Conservation (phyloP, 2,797 vertebrate genomes). For the Florisuga fusca region DNA sequence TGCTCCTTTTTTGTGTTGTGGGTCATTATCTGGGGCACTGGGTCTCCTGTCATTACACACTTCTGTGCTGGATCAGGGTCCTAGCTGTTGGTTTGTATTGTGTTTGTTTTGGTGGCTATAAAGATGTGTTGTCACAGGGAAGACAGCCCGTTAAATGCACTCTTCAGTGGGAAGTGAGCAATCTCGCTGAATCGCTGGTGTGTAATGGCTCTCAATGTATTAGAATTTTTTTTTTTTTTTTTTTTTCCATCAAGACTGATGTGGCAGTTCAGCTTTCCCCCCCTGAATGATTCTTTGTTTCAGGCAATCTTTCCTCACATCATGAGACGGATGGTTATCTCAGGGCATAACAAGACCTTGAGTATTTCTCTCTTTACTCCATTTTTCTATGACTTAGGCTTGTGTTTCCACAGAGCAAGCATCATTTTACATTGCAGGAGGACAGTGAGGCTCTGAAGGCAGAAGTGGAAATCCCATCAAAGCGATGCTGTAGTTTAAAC, state of each 20-base stretch:
- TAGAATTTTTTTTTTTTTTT: slow-evolving; percentile 54
- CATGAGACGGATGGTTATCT: slow-evolving; percentile 61
- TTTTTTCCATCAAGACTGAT: slow-evolving; percentile 39
- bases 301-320: slow-evolving; percentile 31
- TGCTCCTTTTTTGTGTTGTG: not conserved
- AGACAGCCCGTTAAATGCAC: not conserved
- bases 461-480: slow-evolving; percentile 29
- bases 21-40: fast-evolving
- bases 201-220: slow-evolving; percentile 26
- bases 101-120: not conserved
- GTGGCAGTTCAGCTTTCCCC: slow-evolving; percentile 14
- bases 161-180: slow-evolving; percentile 3
- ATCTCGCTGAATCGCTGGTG: not conserved
- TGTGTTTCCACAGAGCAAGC: not conserved
- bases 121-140: not conserved
- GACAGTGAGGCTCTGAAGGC: slow-evolving; percentile 10
- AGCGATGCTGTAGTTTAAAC: not conserved
- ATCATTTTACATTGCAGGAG: slow-evolving; percentile 9
- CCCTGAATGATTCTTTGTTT: slow-evolving; percentile 56
- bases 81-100: not conserved
- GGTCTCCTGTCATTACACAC: not conserved
- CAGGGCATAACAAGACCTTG: slow-evolving; percentile 29
- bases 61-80: not conserved
- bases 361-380: slow-evolving; percentile 38
- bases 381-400: slow-evolving; percentile 28